Conservation (phyloP, 2,113 vertebrate genomes). For the Thalassoma bifasciatum region DNA sequence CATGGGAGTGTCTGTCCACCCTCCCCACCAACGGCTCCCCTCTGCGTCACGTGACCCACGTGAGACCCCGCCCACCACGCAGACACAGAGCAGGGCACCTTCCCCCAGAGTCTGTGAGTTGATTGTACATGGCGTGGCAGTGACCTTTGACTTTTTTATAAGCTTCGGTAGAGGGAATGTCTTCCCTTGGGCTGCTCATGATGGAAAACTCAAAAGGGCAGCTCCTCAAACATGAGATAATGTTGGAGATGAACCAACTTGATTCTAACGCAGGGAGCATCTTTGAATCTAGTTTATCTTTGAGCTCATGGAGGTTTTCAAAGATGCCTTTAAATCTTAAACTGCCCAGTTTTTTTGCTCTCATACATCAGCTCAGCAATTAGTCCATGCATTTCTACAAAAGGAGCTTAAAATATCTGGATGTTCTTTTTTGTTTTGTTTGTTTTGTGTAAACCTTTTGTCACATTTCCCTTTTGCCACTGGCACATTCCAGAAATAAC, state of each 20-base stretch:
- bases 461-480: conserved; percentile 52
- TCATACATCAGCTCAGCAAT: conserved; percentile 1
- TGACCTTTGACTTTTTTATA: conserved; percentile 11
- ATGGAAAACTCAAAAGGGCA: background rate
- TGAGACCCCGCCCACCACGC: conserved; percentile 88
- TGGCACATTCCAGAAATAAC: conserved; percentile 68
- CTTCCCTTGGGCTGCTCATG: background rate
- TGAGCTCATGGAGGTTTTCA: no score
- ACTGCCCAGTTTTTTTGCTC: background rate
- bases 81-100: conserved; percentile 79
- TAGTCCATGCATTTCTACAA: conserved; percentile 19
- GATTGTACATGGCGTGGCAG: background rate
- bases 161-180: background rate
- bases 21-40: conserved; percentile 91
- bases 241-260: background rate
- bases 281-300: no score
- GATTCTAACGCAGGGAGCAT: background rate
- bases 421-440: conserved; percentile 18
- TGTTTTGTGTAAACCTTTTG: conserved; percentile 44
- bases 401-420: background rate
- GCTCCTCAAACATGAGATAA: background rate
- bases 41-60: conserved; percentile 89
- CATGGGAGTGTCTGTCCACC: conserved; percentile 89
- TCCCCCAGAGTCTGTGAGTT: conserved; percentile 80
- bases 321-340: no score